Percentiles rank a stretch among this genome's conserved stretches.
Evolutionary conservation across 1,140 invertebrate species (phyloP).

Genomic region (Eufriesea mexicana): DNA sequence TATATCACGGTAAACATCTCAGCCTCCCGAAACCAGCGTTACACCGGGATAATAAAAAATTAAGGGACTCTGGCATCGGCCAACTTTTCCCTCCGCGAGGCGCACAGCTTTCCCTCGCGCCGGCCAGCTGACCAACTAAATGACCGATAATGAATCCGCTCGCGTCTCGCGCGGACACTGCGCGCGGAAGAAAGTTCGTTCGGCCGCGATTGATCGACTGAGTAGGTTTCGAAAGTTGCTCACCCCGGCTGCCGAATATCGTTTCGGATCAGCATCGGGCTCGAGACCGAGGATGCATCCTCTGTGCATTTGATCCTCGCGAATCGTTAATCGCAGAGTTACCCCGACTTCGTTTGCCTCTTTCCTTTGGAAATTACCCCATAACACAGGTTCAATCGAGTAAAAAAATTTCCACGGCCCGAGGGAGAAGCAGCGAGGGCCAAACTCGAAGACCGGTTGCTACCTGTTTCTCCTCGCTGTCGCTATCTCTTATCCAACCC

Average conservation of each 20-base stretch:
- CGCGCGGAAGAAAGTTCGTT: neutral
- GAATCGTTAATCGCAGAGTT: too few relatives aligned
- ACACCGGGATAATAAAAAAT: constrained; percentile 44
- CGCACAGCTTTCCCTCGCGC: too few relatives aligned
- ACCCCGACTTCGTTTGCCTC: too few relatives aligned
- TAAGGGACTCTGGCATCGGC: constrained; percentile 22
- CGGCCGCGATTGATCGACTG: neutral
- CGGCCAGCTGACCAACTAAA: constrained; percentile 32
- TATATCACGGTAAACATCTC: constrained; percentile 56
- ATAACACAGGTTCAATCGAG: too few relatives aligned
- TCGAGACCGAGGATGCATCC: too few relatives aligned
- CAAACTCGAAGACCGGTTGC: constrained; percentile 39
- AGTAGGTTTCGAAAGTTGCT: too few relatives aligned
- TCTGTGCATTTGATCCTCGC: too few relatives aligned
- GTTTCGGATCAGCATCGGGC: too few relatives aligned
- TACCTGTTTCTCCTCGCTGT: constrained; percentile 34
- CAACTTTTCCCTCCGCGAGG: neutral
- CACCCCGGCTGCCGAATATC: too few relatives aligned
- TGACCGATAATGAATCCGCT: constrained; percentile 30
- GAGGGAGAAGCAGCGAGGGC: constrained; percentile 3
- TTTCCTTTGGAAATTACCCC: too few relatives aligned
- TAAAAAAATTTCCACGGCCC: constrained; percentile 26
- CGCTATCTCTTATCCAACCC: constrained; percentile 53
- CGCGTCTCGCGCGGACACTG: neutral
- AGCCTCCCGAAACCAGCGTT: constrained; percentile 11